A percentile compares a stretch with the other conserved stretches of the same genome.
Evolutionary conservation across 2,797 vertebrate species (phyloP).

Genomic region (Hemitrygon akajei): DNA sequence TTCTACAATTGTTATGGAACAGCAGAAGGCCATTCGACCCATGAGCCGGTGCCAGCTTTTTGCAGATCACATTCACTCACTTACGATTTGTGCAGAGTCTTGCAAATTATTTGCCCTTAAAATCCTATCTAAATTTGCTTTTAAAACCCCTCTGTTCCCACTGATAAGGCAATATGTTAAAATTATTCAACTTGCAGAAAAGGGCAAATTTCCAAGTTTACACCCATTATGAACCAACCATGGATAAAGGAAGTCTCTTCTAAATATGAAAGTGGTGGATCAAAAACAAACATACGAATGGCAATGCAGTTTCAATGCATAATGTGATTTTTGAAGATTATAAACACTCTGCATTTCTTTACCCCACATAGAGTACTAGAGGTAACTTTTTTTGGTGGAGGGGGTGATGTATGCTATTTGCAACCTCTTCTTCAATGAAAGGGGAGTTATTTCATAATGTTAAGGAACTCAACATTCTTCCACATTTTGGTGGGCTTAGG

Average conservation of each 20-base stretch:
- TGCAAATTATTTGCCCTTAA: too few relatives aligned
- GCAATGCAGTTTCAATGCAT: too few relatives aligned
- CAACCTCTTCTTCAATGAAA: neutral
- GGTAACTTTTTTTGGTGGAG: neutral
- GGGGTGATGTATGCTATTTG: neutral
- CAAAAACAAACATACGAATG: too few relatives aligned
- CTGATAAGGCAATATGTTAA: too few relatives aligned
- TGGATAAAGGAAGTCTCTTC: neutral
- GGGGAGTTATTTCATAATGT: neutral
- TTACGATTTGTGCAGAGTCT: too few relatives aligned
- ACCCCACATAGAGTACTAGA: too few relatives aligned
- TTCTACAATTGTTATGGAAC: neutral
- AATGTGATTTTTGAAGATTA: too few relatives aligned
- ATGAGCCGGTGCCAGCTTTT: too few relatives aligned
- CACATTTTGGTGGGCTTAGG: neutral
- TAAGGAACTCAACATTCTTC: neutral
- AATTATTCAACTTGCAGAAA: neutral
- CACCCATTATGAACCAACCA: neutral
- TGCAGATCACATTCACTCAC: too few relatives aligned
- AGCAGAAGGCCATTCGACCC: neutral
- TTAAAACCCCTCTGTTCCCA: too few relatives aligned
- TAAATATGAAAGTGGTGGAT: neutral
- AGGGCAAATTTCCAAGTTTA: neutral
- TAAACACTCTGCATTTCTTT: too few relatives aligned
- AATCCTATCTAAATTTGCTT: too few relatives aligned